A percentile compares a stretch with the other conserved stretches of the same genome.
Conservation (phyloP, 1,140 invertebrate genomes). For the Pantala flavescens region DNA sequence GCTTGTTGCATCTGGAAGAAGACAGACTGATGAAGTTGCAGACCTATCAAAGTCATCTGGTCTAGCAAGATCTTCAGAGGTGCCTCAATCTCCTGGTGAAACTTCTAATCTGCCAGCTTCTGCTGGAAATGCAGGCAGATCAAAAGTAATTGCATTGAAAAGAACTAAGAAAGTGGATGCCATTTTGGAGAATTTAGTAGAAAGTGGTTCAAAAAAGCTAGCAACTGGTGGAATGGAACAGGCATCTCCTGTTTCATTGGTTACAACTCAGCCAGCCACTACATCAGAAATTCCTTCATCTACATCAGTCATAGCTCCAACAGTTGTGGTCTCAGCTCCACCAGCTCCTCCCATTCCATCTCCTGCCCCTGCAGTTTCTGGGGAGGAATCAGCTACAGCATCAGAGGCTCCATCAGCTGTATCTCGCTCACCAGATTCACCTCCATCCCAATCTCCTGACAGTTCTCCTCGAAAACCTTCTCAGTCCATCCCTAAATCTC, state of each 20-base stretch:
- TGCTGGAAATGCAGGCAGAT: neutral
- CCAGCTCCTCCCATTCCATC: neutral
- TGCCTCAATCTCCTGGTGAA: neutral
- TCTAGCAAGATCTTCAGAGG: neutral
- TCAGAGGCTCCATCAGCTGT: neutral
- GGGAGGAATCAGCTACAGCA: neutral
- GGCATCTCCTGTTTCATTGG: neutral
- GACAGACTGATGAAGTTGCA: neutral
- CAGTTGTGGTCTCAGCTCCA: neutral
- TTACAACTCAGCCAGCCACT: neutral
- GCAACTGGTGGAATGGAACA: neutral
- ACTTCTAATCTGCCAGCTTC: neutral
- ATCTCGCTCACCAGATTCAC: neutral
- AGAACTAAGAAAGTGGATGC: conserved; percentile 21
- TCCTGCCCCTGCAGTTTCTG: neutral
- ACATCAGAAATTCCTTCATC: neutral
- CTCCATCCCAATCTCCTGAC: neutral
- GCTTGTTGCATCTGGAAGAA: neutral
- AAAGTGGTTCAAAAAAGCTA: conserved; percentile 21
- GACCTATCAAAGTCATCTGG: neutral
- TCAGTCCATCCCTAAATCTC: neutral
- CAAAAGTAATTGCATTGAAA: conserved; percentile 18
- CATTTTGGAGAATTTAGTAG: conserved; percentile 21
- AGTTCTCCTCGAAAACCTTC: neutral
- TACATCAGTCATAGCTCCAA: neutral